Evolutionary conservation across 2,797 vertebrate genomes (phyloP), one percentile per base, ranked within the genome.

Genomic region (Oryzias dopingdopingensis): DNA sequence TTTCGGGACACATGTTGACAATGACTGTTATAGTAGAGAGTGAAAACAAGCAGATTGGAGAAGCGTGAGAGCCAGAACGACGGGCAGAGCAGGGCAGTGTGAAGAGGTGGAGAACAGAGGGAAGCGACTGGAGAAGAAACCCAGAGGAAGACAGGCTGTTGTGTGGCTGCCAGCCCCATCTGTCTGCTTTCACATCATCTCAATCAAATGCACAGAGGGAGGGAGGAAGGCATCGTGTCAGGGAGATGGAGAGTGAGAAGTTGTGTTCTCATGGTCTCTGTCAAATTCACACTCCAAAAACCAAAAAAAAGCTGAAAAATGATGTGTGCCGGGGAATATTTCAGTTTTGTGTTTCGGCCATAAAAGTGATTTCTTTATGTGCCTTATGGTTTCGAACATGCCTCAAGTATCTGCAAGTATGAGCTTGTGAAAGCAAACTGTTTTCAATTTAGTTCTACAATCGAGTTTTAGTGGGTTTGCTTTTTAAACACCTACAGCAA

Each of bases 81-180:
- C 60, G 29, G 24, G n/a, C 51, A 55, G 46, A 55, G 45, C 15
- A 40, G 49, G 29, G 16, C 5, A 46, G 41, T 42, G 24, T 53
- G 43, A 49, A 13, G 60, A 55, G 42, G 41, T 58, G 29, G 63
- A 59, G 56, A 45, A 62, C 53, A 62, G 59, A 58, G 46, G 47
- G 65, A 50, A 62, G 42, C 12, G 13, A 77, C 60, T 59, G 72
- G 10, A 60, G 54, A 37, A 37, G 51, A 63, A 70, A 42, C 53
- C 59, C 37, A 57, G 66, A 72, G 65, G 66, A 84, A 62, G 75
- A 80, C 76, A 78, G 76, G 71, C 88, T 89, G 86, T 90, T 91
- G 90, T 90, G 82, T 82, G 70, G 76, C 81, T 90, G 89, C 88
- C 91, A 89, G 65, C 71, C 87, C 90, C 90, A 91, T 90, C 90